Evolutionary conservation across 2,113 vertebrate species (phyloP).

Genomic region (Semicossyphus pulcher): DNA sequence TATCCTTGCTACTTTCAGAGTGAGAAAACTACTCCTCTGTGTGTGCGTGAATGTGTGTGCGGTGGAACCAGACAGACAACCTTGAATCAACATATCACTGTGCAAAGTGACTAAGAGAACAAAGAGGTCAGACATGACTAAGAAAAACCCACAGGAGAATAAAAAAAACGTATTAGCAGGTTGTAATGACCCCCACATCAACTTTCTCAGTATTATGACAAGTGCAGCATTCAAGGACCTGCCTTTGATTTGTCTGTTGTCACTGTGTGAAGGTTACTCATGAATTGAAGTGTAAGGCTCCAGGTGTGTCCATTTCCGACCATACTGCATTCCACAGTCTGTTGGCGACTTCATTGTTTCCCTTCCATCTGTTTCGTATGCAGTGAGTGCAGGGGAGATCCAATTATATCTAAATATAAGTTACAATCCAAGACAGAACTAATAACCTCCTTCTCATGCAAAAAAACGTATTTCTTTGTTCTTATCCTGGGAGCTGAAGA

Average conservation of each 20-base stretch:
- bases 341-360: background rate
- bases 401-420: background rate
- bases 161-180: background rate
- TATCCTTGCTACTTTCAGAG: background rate
- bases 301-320: conserved; percentile 5
- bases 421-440: background rate
- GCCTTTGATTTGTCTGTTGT: background rate
- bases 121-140: conserved; percentile 20
- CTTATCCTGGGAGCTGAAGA: too few species aligned
- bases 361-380: too few species aligned
- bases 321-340: conserved; percentile 17
- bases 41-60: conserved; percentile 2
- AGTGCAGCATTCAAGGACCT: background rate
- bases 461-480: too few species aligned
- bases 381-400: too few species aligned
- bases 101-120: conserved; percentile 29
- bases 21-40: background rate
- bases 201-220: background rate
- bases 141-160: background rate
- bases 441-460: background rate
- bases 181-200: background rate
- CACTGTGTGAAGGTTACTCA: background rate
- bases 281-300: too few species aligned
- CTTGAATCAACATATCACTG: conserved; percentile 1
- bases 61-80: conserved; percentile 60